Base-by-base conservation (phyloP, 2,113 vertebrate genomes). In the Salvelinus fontinalis region DNA sequence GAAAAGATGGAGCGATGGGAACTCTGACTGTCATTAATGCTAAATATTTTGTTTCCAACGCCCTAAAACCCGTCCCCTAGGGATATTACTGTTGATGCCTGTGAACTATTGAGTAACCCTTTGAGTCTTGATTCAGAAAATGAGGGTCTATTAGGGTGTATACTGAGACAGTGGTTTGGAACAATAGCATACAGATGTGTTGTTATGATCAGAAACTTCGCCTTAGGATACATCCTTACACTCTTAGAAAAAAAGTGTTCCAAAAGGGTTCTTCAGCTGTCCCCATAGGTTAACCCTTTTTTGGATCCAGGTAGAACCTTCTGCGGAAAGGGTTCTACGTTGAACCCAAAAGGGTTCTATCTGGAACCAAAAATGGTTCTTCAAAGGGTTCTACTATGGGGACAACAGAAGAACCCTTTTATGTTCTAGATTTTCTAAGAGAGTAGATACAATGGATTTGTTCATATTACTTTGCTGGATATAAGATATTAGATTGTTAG, bases 161-260 rank as follows among this genome's bases (percentile, higher is more conserved):
- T 74, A 59, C 81, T 79, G 79, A 89, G 79, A 89, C 85, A 83
- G 84, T 64, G 83, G 83, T 85, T 86, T 81, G 57, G 59, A 80
- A 86, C 81, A 84, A 86, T 44, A 44, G 81, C 81, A 85, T 67
- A 59, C 88, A 85, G 84, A 88, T 88, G 84, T 57, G 54, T 7
- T 57, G 54, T 57, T 14, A 20, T 20, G 39, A 44, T 44, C 39
- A 44, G 39, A 44, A 11, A 44, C 39, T 44, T 44, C 9, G 39
- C 39, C 39, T 44, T 44, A 44, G 39, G 39, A 44, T 11, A 44
- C 9, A 44, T 11, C 39, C 2, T 9, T 44, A 44, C 39, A 44
- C 39, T 11, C 39, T 44, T 44, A 44, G 39, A 44, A 44, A 44
- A 39, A 44, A 44, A 44, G 39, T 9, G 39, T 44, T 44, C 39